Percentiles rank a stretch among this genome's conserved stretches.
These are phyloP conservation scores for Nemopilema nomurai DNA, from an alignment of 30 jellyfish, hydroid and myxozoan species.

Conservation along the genomic window DNA sequence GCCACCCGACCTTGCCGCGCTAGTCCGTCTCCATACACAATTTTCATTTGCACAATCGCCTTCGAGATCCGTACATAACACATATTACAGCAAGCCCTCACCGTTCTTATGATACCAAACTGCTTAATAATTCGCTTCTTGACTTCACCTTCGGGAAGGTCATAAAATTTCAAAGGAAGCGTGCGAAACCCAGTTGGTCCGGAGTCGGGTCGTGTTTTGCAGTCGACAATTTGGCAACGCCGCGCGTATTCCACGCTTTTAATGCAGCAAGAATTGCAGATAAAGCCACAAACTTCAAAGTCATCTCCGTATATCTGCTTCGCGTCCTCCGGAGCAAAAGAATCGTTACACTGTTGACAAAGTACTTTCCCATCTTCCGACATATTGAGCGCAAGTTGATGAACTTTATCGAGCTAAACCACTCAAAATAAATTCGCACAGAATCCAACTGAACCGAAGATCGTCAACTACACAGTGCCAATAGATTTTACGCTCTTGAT, in stretches of 20 bases:
- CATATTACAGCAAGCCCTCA: slow-evolving; percentile 76
- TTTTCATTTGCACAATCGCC: slow-evolving; percentile 65
- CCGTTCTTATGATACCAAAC: slow-evolving; percentile 57
- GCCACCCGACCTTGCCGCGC: slow-evolving; percentile 12
- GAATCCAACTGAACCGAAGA: background rate
- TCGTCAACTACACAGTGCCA: background rate
- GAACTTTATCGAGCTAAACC: background rate
- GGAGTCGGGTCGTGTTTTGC: slow-evolving; percentile 60
- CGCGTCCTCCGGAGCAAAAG: slow-evolving; percentile 26
- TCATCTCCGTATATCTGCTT: slow-evolving; percentile 60
- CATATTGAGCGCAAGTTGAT: slow-evolving; percentile 12
- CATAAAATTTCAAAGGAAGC: slow-evolving; percentile 80
- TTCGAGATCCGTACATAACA: slow-evolving; percentile 71
- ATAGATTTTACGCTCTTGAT: background rate
- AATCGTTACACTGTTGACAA: slow-evolving; percentile 75
- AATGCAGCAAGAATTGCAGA: slow-evolving; percentile 69
- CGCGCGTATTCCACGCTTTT: slow-evolving; percentile 74
- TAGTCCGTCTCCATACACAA: slow-evolving; percentile 59
- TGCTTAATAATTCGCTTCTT: slow-evolving; percentile 65
- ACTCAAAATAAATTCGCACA: background rate
- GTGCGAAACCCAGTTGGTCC: slow-evolving; percentile 76
- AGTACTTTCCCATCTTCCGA: slow-evolving; percentile 48
- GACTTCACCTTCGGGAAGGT: slow-evolving; percentile 74
- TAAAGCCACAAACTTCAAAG: slow-evolving; percentile 62
- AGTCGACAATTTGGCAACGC: slow-evolving; percentile 60